Percentiles rank a stretch among this genome's conserved stretches.
These are phyloP conservation scores for Trilocha varians DNA, from an alignment of 2,888 invertebrate genomes.

Conservation along the genomic window DNA sequence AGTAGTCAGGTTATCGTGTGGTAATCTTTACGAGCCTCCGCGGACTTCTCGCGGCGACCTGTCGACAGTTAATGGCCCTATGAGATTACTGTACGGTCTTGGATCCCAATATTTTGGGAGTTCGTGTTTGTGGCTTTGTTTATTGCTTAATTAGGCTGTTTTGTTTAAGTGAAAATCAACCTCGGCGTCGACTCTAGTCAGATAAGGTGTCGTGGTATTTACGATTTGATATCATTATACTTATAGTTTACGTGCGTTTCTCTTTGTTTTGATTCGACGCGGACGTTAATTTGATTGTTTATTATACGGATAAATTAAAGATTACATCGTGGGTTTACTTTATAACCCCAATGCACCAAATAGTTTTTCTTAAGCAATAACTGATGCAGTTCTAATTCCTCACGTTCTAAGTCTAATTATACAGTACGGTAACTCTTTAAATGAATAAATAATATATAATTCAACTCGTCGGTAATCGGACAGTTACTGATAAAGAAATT, in stretches of 20 bases:
- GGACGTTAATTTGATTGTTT: conserved; percentile 7
- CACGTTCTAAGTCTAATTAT: not conserved
- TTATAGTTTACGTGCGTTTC: conserved; percentile 30
- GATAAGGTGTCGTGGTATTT: conserved; percentile 71
- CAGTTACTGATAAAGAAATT: conserved; percentile 58
- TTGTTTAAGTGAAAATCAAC: conserved; percentile 61
- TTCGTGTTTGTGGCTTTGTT: conserved; percentile 68
- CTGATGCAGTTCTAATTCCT: not conserved
- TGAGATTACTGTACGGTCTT: conserved; percentile 52
- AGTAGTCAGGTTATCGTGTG: conserved; percentile 67
- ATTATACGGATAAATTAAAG: not conserved
- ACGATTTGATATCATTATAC: conserved; percentile 52
- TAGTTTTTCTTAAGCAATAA: no score
- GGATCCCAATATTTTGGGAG: conserved; percentile 53
- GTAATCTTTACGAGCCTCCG: conserved; percentile 68
- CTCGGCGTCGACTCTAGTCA: conserved; percentile 52
- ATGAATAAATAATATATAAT: conserved; percentile 46
- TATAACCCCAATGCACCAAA: no score
- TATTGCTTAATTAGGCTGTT: conserved; percentile 73
- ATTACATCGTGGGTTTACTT: no score
- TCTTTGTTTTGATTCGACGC: conserved; percentile 50
- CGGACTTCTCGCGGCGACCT: conserved; percentile 61
- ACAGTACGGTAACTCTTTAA: conserved; percentile 18
- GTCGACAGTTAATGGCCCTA: conserved; percentile 67
- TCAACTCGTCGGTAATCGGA: conserved; percentile 44